Evolutionary conservation across 2,888 invertebrate genomes (phyloP), one percentile per base, ranked within the genome.

Genomic region (Harpagoxenus sublaevis): DNA sequence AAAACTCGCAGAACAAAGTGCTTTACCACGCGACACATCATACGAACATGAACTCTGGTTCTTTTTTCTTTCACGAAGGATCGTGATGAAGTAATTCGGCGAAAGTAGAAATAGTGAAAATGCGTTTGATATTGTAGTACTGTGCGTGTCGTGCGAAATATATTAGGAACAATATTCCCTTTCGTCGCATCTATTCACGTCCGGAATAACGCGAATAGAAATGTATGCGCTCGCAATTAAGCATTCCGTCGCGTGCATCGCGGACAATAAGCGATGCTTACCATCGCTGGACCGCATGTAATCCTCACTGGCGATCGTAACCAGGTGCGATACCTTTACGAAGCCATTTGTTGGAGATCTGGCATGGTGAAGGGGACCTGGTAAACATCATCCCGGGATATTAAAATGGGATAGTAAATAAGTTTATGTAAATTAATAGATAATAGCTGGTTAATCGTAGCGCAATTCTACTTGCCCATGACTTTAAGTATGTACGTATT

Each of bases 381-480:
- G 35, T 75, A 74, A 84, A 82, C 18, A 60, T 45, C 48, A 23
- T 89, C 85, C 88, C 89, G 86, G 39, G 23, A 88, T 83, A 88
- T 83, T 87, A 66, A 89, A 90, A 88, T 85, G 90, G 91, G 90
- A 92, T 92, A 93, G 91, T 92, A 93, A 92, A 91, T 89, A 87
- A 88, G 88, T 90, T 88, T 89, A 84, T 15, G 9, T 92, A 92
- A 93, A 89, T 89, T 93, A 90, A 91, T 90, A 91, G 87, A 85
- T 86, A 87, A 86, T 92, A 92, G 91, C 82, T 91, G 92, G 92
- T 93, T 94, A 93, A 86, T 92, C 9, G 86, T 94, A 94, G 92
- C 90, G 93, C 91, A 89, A 93, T 93, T 92, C 91, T 94, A 94
- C 94, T 94, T 94, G 94, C 94, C 94, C 94, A 94, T 94, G 94